Evolutionary conservation across 2,797 vertebrate genomes (phyloP), one percentile per base, ranked within the genome.

Genomic region (Bradypodion ventrale): DNA sequence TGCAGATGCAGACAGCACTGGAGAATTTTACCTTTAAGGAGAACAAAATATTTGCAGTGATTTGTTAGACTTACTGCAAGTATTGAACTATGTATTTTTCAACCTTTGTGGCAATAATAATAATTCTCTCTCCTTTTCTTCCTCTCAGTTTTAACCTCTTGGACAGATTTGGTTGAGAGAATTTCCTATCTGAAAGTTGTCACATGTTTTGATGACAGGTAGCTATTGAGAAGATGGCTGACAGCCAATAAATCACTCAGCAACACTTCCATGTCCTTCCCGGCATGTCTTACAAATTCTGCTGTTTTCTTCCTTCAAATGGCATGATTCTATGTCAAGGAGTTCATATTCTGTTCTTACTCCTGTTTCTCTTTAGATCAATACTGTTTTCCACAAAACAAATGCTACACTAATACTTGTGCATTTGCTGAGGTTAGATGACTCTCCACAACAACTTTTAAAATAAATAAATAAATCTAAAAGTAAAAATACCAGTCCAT

Each of bases 161-260:
- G 87, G 86, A 90, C 27, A 25, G 81, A 83, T 56, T 90, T 92
- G 69, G 82, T 90, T 81, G 76, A 92, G 91, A 87, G 86, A 78
- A 37, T 59, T 82, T 49, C 21, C 35, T 92, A 68, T 90, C 90
- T 92, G 88, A 92, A 94, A 89, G 65, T 83, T 89, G 82, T 63
- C 89, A 82, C 82, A 44, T 80, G 75, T 84, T 78, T 60, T 80
- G 70, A 32, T 94, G 92, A 93, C 66, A 89, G 89, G 70, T 83
- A 92, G 87, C 56, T 84, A 46, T 91, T 92, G 74, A 74, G 86
- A 85, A 63, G 37, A 87, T 66, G 81, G 74, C 85, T 84, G 91
- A 79, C 66, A 89, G 80, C 74, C 88, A 90, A 85, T 91, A 93
- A 92, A 92, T 92, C 91, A 91, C 87, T 93, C 37, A 74, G 52